These are phyloP conservation scores for Lipotes vexillifer DNA, from an alignment of 2,113 vertebrate species.

Conservation along the genomic window DNA sequence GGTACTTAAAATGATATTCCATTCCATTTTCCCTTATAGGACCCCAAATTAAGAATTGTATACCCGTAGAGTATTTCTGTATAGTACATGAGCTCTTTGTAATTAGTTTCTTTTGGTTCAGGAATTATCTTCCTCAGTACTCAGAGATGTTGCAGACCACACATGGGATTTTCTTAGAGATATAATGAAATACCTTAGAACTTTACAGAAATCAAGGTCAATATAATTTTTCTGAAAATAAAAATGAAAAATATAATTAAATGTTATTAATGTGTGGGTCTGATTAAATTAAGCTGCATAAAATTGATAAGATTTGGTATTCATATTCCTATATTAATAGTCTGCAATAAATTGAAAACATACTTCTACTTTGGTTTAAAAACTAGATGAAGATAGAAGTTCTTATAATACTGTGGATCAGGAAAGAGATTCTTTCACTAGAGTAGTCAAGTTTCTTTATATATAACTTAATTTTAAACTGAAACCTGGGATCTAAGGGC, in stretches of 20 bases:
- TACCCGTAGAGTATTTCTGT: neutral
- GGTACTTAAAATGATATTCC: constrained; percentile 31
- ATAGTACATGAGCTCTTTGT: constrained; percentile 4
- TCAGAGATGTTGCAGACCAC: constrained; percentile 10
- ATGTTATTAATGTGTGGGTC: neutral
- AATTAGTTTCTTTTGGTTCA: constrained; percentile 20
- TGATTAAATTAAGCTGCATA: neutral
- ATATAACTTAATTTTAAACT: neutral
- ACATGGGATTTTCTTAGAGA: constrained; percentile 8
- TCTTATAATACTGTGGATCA: neutral
- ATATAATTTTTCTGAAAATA: constrained; percentile 1
- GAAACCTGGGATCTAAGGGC: neutral
- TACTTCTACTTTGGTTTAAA: neutral
- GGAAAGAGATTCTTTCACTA: constrained; percentile 6
- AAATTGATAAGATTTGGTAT: neutral
- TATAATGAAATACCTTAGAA: constrained; percentile 30
- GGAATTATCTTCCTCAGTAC: neutral
- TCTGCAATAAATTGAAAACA: neutral
- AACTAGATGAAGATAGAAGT: neutral
- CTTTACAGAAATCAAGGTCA: neutral
- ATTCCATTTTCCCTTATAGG: neutral
- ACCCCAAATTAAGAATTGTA: neutral
- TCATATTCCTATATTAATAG: neutral
- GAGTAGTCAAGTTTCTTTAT: neutral
- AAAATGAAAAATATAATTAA: constrained; percentile 12